phyloP scores from a whole-genome alignment of 2,797 vertebrate species.

The Staurois parvus region DNA sequence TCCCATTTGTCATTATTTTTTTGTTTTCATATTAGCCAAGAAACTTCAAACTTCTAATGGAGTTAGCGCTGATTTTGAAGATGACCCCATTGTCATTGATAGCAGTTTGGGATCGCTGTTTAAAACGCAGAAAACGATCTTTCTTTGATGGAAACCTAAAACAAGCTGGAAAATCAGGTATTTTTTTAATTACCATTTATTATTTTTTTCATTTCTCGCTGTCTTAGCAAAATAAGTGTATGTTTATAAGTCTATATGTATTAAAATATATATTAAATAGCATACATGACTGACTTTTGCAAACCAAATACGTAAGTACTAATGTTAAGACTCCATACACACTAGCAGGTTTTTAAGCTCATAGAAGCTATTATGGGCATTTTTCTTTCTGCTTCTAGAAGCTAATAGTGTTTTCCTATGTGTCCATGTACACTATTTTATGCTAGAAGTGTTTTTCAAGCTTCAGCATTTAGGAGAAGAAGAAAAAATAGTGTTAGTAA shows the following conservation, averaged over 20 bases:
- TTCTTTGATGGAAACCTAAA: not conserved
- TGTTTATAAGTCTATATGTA: not conserved
- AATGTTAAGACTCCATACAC: no score
- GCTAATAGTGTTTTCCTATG: no score
- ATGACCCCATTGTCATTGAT: conserved; percentile 39
- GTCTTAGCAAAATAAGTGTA: no score
- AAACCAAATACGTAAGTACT: not conserved
- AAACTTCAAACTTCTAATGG: not conserved
- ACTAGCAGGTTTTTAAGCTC: no score
- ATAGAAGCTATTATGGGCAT: no score
- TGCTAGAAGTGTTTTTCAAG: no score
- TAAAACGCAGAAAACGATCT: not conserved
- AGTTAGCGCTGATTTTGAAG: not conserved
- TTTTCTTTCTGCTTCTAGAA: no score
- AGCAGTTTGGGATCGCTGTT: not conserved
- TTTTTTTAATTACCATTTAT: not conserved
- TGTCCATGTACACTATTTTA: no score
- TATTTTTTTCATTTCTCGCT: not conserved
- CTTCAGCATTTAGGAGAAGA: no score
- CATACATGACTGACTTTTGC: not conserved
- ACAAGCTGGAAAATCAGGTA: not conserved
- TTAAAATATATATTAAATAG: no score
- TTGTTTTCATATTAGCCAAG: not conserved
- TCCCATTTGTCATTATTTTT: not conserved
- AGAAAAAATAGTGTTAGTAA: no score